Evolutionary conservation across 2,888 invertebrate genomes (phyloP), one percentile per base, ranked within the genome.

Genomic region (Eurois occulta): DNA sequence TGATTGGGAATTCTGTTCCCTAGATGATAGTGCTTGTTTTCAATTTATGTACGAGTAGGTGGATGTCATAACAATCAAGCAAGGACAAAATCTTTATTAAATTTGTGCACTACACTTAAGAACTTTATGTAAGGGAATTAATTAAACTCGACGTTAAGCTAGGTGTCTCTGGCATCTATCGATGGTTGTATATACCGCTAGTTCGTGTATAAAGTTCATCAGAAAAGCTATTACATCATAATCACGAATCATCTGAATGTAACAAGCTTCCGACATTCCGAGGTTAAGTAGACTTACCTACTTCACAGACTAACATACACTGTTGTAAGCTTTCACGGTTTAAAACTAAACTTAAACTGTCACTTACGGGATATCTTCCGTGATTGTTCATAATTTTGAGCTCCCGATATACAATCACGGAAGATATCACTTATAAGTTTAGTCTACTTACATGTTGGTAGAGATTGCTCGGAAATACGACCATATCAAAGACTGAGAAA

Each of bases 171-270:
- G 41, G n/a, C 48, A 66, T 28, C 64, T 32, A 64, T 77, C 18
- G 48, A 68, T 41, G 66, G 60, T 76, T 60, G 58, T 60, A 48
- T 35, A 16, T 60, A 43, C 43, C 68, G 65, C 76, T 46, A 32
- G 43, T 58, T 72, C 38, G 38, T 46, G 13, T 58, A 24, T 28
- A n/a, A 38, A 71, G 48, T 71, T 77, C 68, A 75, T 77, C 72
- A 67, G 41, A 83, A 75, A 55, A 81, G 75, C 48, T 67, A 80
- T 84, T 76, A 83, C 48, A 73, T 73, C 43, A 65, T 68, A 71
- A 83, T 77, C 72, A 80, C 72, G 72, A 79, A 79, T 74, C 68
- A 65, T 52, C 65, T 64, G 72, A 68, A 60, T 80, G 70, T 65
- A 75, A 80, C 69, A 43, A 72, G 62, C 67, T 76, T 71, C 70